phyloP scores from a whole-genome alignment of 2,888 invertebrate genomes.

The Polyommatus iphigenia region DNA sequence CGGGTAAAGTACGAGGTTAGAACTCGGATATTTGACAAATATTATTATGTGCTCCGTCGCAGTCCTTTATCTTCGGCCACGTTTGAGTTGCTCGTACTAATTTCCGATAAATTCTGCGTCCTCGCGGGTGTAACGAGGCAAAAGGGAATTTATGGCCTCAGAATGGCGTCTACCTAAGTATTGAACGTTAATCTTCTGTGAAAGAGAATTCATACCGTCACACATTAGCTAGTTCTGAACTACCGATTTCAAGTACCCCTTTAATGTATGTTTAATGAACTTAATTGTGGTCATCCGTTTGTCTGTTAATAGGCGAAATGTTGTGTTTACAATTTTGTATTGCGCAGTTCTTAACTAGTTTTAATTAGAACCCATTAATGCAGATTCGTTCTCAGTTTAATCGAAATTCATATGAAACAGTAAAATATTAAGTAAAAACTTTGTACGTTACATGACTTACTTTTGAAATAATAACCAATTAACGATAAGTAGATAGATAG shows the following conservation, averaged over 20 bases:
- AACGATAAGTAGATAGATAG: no score
- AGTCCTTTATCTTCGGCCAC: slow-evolving; percentile 43
- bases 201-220: slow-evolving; percentile 58
- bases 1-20: neutral
- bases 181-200: slow-evolving; percentile 77
- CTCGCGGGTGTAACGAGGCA: slow-evolving; percentile 70
- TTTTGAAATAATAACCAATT: no score
- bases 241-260: neutral
- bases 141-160: slow-evolving; percentile 71
- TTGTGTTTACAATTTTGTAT: neutral
- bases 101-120: slow-evolving; percentile 75
- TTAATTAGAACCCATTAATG: no score
- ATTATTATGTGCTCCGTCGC: slow-evolving; percentile 41
- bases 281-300: neutral
- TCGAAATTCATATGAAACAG: no score
- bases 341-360: no score
- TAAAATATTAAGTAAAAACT: no score
- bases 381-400: no score
- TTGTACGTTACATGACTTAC: no score
- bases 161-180: slow-evolving; percentile 73
- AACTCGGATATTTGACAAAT: slow-evolving; percentile 34
- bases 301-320: neutral
- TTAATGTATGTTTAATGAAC: neutral
- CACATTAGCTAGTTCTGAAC: slow-evolving; percentile 33
- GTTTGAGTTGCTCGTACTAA: slow-evolving; percentile 65